Evolutionary conservation across 2,797 vertebrate genomes (phyloP).

Genomic region (Tarsius wallacei): DNA sequence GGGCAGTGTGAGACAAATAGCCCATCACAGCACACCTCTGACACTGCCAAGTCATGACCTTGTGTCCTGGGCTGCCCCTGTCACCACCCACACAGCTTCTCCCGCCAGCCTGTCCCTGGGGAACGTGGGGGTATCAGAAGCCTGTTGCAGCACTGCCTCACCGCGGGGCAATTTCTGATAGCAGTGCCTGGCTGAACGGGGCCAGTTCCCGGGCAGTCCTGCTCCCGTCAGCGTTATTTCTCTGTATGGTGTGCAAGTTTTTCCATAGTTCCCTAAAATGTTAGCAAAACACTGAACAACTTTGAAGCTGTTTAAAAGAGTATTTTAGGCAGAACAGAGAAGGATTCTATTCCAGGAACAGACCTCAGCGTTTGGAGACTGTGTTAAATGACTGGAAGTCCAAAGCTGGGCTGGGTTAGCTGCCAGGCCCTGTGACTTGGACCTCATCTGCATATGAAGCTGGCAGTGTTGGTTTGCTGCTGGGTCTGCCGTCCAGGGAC

Average conservation of each 20-base stretch:
- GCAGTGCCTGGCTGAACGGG: neutral
- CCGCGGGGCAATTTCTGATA: conserved; percentile 32
- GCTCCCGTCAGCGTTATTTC: conserved; percentile 53
- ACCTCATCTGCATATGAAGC: neutral
- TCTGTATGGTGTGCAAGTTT: conserved; percentile 57
- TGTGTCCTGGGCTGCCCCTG: neutral
- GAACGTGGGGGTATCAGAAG: neutral
- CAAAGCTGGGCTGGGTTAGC: neutral
- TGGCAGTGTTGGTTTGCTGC: neutral
- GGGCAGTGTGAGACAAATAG: accelerated
- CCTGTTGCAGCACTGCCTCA: neutral
- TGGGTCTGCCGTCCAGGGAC: neutral
- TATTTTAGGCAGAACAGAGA: conserved; percentile 68
- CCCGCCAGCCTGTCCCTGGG: neutral
- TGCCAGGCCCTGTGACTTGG: neutral
- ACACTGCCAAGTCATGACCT: neutral
- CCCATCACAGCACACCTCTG: neutral
- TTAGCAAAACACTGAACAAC: conserved; percentile 68
- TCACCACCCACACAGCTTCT: neutral
- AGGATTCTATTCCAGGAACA: conserved; percentile 66
- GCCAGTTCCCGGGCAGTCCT: conserved; percentile 41
- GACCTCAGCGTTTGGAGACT: conserved; percentile 65
- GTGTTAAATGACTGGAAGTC: neutral
- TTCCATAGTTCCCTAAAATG: conserved; percentile 77
- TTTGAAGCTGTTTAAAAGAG: conserved; percentile 39